Conservation (phyloP, 2,888 invertebrate genomes). For the Chrysotoxum bicinctum region DNA sequence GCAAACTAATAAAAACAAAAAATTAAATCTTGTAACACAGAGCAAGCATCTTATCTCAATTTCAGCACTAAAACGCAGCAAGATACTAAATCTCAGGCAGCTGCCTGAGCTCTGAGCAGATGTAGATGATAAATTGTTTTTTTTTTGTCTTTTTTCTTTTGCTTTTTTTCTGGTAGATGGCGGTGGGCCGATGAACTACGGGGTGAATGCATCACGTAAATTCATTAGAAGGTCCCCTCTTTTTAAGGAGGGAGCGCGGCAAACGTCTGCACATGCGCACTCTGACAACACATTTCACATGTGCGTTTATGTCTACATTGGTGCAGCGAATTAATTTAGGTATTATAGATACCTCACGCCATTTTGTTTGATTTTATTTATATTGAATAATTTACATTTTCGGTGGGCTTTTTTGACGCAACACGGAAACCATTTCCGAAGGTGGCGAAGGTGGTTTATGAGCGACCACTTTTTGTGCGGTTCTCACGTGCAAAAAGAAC, state of each 20-base stretch:
- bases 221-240: constrained; percentile 55
- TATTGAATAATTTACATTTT: constrained; percentile 47
- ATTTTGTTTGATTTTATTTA: constrained; percentile 33
- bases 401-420: constrained; percentile 17
- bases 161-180: background rate
- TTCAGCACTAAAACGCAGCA: constrained; percentile 57
- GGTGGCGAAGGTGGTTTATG: constrained; percentile 68
- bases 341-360: constrained; percentile 5
- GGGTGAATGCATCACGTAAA: constrained; percentile 53
- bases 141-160: background rate
- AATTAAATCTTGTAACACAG: constrained; percentile 24
- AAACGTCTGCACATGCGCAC: constrained; percentile 16
- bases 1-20: constrained; percentile 18
- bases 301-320: constrained; percentile 52
- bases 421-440: constrained; percentile 58
- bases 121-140: constrained; percentile 41
- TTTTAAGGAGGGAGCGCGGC: background rate
- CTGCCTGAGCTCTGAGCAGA: constrained; percentile 28
- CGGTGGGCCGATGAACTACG: constrained; percentile 55
- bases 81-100: constrained; percentile 57
- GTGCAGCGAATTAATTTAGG: constrained; percentile 16
- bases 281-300: constrained; percentile 43
- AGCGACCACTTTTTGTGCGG: constrained; percentile 22
- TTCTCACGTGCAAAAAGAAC: constrained; percentile 62
- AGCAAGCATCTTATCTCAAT: constrained; percentile 60